These are phyloP conservation scores for Mormyrus hasselquistii DNA, from an alignment of 2,797 vertebrate genomes.

Conservation along the genomic window DNA sequence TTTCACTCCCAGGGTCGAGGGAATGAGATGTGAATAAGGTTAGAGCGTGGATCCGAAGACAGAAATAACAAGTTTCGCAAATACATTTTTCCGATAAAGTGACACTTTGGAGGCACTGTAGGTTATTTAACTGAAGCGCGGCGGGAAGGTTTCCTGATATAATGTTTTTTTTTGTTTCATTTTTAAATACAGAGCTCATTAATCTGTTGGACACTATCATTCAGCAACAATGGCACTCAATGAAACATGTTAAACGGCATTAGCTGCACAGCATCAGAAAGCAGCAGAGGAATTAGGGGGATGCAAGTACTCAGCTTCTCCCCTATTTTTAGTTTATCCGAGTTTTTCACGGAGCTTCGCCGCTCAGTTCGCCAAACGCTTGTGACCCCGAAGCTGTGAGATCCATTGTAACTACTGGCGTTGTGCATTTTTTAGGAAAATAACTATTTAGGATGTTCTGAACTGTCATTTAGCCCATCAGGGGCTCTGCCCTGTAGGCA, in stretches of 20 bases:
- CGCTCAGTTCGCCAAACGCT: background rate
- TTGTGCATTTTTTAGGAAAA: background rate
- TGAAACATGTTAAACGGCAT: constrained; percentile 1
- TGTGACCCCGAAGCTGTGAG: background rate
- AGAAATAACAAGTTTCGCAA: constrained; percentile 8
- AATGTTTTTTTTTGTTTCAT: background rate
- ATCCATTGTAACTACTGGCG: background rate
- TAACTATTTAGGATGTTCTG: constrained; percentile 5
- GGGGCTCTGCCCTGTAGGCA: background rate
- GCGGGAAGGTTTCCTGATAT: background rate
- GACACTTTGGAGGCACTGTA: background rate
- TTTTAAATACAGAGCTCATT: background rate
- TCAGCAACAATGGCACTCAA: background rate
- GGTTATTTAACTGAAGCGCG: background rate
- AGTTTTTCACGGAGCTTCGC: background rate
- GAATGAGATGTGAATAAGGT: background rate
- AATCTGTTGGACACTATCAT: background rate
- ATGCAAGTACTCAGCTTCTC: background rate
- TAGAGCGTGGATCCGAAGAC: background rate
- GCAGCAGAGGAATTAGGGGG: background rate
- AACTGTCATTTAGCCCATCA: background rate
- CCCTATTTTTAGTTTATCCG: background rate
- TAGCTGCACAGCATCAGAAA: background rate
- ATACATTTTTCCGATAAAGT: constrained; percentile 3
- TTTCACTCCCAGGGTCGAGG: background rate